These are phyloP conservation scores for Tolmerus cingulatus DNA, from an alignment of 2,888 invertebrate genomes.

Conservation along the genomic window DNA sequence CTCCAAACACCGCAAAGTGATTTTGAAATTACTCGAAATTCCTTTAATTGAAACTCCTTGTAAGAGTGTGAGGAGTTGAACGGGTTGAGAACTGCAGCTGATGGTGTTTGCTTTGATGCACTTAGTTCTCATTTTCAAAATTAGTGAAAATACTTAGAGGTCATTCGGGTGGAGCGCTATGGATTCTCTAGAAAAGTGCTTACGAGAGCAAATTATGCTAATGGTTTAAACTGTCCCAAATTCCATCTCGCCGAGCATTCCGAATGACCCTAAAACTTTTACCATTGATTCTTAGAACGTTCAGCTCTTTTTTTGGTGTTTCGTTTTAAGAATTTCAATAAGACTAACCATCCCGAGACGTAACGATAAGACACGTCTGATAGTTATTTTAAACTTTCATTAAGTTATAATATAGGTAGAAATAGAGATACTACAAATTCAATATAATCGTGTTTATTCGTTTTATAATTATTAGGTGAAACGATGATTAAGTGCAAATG, in stretches of 20 bases:
- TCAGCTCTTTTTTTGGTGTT: neutral
- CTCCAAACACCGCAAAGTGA: neutral
- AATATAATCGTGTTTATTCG: neutral
- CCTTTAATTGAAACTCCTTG: neutral
- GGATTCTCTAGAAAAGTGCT: neutral
- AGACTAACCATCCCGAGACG: neutral
- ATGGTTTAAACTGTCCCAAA: neutral
- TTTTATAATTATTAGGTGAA: no score
- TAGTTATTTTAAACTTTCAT: neutral
- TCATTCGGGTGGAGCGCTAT: neutral
- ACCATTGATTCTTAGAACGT: neutral
- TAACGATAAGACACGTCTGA: neutral
- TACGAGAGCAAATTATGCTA: neutral
- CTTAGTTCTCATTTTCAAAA: neutral
- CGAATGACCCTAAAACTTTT: neutral
- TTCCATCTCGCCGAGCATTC: neutral
- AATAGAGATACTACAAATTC: neutral
- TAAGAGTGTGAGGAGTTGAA: neutral
- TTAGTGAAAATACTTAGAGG: neutral
- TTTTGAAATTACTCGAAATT: conserved; percentile 4
- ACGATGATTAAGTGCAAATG: neutral
- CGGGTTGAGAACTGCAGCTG: neutral
- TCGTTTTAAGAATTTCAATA: neutral
- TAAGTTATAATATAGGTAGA: neutral
- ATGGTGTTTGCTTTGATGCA: neutral